These are phyloP conservation scores for Autographa pulchrina DNA, from an alignment of 2,888 invertebrate species.

Conservation along the genomic window DNA sequence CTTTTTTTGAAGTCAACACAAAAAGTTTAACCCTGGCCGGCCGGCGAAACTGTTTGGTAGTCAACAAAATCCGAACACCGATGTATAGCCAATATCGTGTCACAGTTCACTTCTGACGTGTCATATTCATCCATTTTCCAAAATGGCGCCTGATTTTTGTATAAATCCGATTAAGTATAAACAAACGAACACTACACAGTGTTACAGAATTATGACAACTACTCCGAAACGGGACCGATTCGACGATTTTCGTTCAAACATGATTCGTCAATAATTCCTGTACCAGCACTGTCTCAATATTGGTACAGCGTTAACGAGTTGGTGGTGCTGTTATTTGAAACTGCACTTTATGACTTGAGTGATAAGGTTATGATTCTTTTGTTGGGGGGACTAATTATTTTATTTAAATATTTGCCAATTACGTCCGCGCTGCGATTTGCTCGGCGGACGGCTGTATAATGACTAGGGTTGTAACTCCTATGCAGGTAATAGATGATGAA, in stretches of 20 bases:
- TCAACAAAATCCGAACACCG: background rate
- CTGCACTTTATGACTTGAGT: conserved; percentile 10
- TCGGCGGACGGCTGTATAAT: conserved; percentile 47
- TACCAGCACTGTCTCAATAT: conserved; percentile 79
- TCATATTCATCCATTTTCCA: background rate
- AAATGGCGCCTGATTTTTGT: conserved; percentile 7
- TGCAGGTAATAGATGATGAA: conserved; percentile 48
- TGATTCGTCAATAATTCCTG: conserved; percentile 79
- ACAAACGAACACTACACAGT: conserved; percentile 21
- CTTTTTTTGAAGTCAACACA: background rate
- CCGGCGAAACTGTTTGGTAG: conserved; percentile 2
- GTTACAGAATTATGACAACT: conserved; percentile 46
- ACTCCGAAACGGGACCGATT: conserved; percentile 44
- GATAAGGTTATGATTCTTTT: conserved; percentile 38
- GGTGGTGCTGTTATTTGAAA: conserved; percentile 40
- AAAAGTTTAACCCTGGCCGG: background rate
- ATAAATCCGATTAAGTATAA: conserved; percentile 40
- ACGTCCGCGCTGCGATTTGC: conserved; percentile 62
- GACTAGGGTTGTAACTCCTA: conserved; percentile 27
- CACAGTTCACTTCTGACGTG: background rate
- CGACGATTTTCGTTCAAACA: conserved; percentile 77
- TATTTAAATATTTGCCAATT: conserved; percentile 72
- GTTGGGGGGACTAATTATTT: conserved; percentile 63
- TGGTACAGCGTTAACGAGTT: conserved; percentile 81
- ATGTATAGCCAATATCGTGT: background rate